Base-by-base conservation (phyloP, 1,140 invertebrate species). In the Neelides sp. region DNA sequence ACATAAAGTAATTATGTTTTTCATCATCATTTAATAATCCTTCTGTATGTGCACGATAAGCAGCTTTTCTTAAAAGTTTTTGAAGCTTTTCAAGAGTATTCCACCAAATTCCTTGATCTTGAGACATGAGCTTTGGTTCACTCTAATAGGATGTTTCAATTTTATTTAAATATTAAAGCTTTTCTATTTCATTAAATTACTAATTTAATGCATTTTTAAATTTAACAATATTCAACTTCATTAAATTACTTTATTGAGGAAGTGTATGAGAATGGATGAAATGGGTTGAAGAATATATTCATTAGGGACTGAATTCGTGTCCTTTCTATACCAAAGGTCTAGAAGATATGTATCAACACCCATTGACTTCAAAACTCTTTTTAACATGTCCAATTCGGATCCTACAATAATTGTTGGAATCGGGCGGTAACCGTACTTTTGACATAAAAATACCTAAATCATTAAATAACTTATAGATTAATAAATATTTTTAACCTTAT, bases 1-100 rank as follows among this genome's bases (percentile, higher is more conserved):
- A 96, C 93, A 97, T 97, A 63, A 94, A 95, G 68, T 96, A 98
- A 68, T 96, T 96, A 62, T 98, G 93, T 78, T 92, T 93, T 13
- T 83, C 82, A 41, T 96, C 91, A 60, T 89, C 81, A 62, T 84
- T 82, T 63, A 98, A 83, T 69, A 85, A 88, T 2, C 84, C 87
- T 55, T 76, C 73, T 41, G 85, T 82, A 60, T 78, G 86, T 12
- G 95, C 71, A 2, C 86, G 86, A 22, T 80, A 77, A 0, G 91
- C 82, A 0, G 90, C 86, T 71, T 95, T 97, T 30, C 93, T 69
- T 39, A 97, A 79, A 2, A 96, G 70, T 65, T 92, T 91, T 68
- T 96, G 92, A 78, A 98, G 89, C 65, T 92, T 93, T 15, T 77
- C 77, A 55, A 97, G 76, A 0, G 89, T 96, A 60, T 94, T 90